Percentiles rank a stretch among this genome's conserved stretches.
These are phyloP conservation scores for Scolanthus callimorphus DNA, from an alignment of 92 coral and sea anemone genomes.

Conservation along the genomic window DNA sequence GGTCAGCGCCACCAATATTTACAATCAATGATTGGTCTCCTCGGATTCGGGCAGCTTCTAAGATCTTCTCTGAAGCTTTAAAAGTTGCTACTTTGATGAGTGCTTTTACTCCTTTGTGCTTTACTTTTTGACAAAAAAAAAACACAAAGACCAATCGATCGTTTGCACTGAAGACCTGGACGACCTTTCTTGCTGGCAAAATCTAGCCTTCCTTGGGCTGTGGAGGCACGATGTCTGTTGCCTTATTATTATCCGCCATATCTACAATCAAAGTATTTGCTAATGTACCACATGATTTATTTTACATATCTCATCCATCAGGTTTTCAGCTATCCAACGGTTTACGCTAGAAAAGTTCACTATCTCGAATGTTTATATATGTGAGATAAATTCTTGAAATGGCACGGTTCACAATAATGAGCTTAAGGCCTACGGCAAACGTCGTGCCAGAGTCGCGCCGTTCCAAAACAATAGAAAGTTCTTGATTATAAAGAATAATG, in stretches of 20 bases:
- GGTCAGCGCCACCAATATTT: background rate
- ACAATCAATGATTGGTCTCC: background rate
- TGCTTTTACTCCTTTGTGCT: constrained; percentile 2
- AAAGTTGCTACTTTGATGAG: background rate
- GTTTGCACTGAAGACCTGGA: constrained; percentile 12
- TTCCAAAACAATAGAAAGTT: too few species aligned
- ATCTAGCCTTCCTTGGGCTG: background rate
- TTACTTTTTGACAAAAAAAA: constrained; percentile 8
- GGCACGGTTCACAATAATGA: background rate
- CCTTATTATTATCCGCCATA: background rate
- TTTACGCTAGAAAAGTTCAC: too few species aligned
- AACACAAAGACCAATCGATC: constrained; percentile 7
- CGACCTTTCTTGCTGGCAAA: constrained; percentile 4
- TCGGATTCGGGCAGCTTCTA: background rate
- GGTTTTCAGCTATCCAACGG: too few species aligned
- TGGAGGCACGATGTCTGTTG: background rate
- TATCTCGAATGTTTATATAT: too few species aligned
- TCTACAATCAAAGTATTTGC: background rate
- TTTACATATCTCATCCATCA: background rate
- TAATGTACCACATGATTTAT: background rate
- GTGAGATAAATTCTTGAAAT: background rate
- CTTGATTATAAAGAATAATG: too few species aligned
- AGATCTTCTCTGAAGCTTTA: background rate
- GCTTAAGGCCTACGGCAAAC: background rate
- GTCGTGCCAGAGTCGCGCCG: too few species aligned